These are phyloP conservation scores for Psix sp. DNA, from an alignment of 1,140 invertebrate species.

Conservation along the genomic window DNA sequence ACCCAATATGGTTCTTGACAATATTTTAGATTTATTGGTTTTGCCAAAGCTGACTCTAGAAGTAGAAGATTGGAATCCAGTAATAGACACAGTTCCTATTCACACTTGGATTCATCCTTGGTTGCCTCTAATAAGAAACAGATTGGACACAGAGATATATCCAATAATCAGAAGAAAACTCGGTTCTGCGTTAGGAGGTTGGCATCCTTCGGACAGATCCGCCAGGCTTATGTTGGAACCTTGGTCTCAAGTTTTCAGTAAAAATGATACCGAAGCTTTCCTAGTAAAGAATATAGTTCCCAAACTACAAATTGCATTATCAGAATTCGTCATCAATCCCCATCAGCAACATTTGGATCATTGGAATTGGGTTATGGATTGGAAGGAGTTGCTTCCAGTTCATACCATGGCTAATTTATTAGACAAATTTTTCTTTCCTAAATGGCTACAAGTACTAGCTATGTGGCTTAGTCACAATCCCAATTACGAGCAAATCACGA, in stretches of 20 bases:
- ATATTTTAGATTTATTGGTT: conserved; percentile 89
- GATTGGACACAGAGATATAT: conserved; percentile 89
- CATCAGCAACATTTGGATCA: conserved; percentile 87
- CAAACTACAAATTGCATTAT: conserved; percentile 87
- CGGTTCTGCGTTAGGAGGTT: conserved; percentile 89
- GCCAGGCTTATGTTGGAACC: conserved; percentile 94
- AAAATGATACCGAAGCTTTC: conserved; percentile 89
- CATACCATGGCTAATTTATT: conserved; percentile 84
- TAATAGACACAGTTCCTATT: conserved; percentile 94
- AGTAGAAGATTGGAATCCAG: conserved; percentile 95
- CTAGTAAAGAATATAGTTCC: conserved; percentile 93
- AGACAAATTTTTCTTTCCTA: conserved; percentile 91
- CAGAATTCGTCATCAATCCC: conserved; percentile 90
- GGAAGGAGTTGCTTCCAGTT: conserved; percentile 87
- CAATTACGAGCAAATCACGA: conserved; percentile 89
- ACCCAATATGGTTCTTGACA: conserved; percentile 89
- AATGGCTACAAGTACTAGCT: conserved; percentile 88
- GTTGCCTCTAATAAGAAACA: conserved; percentile 86
- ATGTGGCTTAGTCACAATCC: conserved; percentile 89
- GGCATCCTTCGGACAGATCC: conserved; percentile 95
- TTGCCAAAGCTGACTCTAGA: conserved; percentile 87
- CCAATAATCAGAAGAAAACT: conserved; percentile 95
- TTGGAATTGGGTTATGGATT: conserved; percentile 92
- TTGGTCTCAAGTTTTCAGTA: conserved; percentile 91
- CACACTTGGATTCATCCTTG: conserved; percentile 98